A percentile compares a stretch with the other conserved stretches of the same genome.
Conservation (phyloP, 2,888 invertebrate species). For the Meloe dianella region DNA sequence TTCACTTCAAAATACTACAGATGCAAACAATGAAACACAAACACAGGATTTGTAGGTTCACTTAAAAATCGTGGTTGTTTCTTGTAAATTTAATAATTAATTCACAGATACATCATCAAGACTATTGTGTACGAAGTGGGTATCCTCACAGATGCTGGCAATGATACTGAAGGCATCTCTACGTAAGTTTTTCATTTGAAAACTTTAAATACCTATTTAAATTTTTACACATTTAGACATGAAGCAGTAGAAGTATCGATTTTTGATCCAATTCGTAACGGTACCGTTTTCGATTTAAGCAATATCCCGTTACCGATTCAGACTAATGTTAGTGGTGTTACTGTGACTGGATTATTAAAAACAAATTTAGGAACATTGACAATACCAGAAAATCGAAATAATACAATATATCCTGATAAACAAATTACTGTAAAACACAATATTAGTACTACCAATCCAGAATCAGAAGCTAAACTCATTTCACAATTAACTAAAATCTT, state of each 20-base stretch:
- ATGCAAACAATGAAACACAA: slow-evolving; percentile 23
- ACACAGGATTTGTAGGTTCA: slow-evolving; percentile 34
- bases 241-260: slow-evolving; percentile 65
- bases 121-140: slow-evolving; percentile 68
- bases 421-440: slow-evolving; percentile 52
- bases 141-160: slow-evolving; percentile 63
- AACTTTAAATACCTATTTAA: neutral
- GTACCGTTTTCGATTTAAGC: slow-evolving; percentile 61
- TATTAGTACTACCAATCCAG: slow-evolving; percentile 47
- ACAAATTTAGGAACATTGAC: slow-evolving; percentile 55
- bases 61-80: neutral
- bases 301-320: slow-evolving; percentile 64
- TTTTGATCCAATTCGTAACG: slow-evolving; percentile 61
- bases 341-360: slow-evolving; percentile 62
- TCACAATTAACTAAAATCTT: slow-evolving; percentile 43
- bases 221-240: slow-evolving; percentile 51
- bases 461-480: slow-evolving; percentile 45
- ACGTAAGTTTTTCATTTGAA: slow-evolving; percentile 46
- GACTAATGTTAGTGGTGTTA: slow-evolving; percentile 63
- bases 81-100: slow-evolving; percentile 5
- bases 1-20: slow-evolving; percentile 15
- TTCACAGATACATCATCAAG: slow-evolving; percentile 63
- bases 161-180: slow-evolving; percentile 56
- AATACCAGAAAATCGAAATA: slow-evolving; percentile 31
- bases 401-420: slow-evolving; percentile 49